These are phyloP conservation scores for Cataglyphis albicans DNA, from an alignment of 2,888 invertebrate species.

Conservation along the genomic window DNA sequence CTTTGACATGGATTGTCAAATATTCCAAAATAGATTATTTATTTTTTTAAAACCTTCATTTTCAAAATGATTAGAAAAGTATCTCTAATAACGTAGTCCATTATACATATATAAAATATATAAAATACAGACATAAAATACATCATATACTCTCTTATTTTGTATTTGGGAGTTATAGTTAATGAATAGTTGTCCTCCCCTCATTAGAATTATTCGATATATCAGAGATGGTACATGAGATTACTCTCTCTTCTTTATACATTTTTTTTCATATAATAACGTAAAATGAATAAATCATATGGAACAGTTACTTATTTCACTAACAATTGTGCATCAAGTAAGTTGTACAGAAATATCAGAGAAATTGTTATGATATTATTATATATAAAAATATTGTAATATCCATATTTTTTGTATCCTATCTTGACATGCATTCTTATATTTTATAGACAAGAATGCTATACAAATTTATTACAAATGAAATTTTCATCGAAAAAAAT, in stretches of 20 bases:
- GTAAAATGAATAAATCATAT: not conserved
- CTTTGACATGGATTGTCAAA: constrained; percentile 40
- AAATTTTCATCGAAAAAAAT: constrained; percentile 61
- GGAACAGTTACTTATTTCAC: not conserved
- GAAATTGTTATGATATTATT: constrained; percentile 42
- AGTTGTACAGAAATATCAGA: constrained; percentile 31
- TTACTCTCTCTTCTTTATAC: not conserved
- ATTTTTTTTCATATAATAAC: not conserved
- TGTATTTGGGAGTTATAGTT: constrained; percentile 40
- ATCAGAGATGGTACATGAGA: not conserved
- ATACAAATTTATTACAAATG: constrained; percentile 42
- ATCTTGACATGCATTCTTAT: constrained; percentile 48
- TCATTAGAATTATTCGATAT: constrained; percentile 1
- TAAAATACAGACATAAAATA: not conserved
- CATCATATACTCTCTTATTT: not conserved
- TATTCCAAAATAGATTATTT: constrained; percentile 39
- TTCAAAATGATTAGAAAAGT: not conserved
- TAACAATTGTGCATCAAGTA: not conserved
- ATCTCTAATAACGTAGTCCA: not conserved
- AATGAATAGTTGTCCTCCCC: constrained; percentile 50
- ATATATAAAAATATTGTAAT: constrained; percentile 45
- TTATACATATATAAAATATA: not conserved
- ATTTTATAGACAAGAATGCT: constrained; percentile 47
- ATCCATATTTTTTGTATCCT: constrained; percentile 67
- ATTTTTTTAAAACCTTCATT: constrained; percentile 9